Percentiles rank a stretch among this genome's conserved stretches.
phyloP scores from a whole-genome alignment of 23 tunicate species.

The Diplosoma virens region DNA sequence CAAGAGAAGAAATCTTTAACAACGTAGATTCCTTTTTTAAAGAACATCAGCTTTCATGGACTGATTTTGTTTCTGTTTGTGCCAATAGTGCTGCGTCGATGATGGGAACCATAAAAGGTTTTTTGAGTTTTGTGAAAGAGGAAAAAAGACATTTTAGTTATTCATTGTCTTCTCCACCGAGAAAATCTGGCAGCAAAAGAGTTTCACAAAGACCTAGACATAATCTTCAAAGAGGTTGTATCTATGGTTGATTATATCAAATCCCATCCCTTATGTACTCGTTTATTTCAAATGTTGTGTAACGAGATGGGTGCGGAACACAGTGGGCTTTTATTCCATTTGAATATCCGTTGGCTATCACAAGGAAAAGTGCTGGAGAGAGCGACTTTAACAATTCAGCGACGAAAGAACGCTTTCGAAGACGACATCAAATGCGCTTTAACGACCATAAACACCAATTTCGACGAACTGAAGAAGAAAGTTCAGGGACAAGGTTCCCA shows the following conservation, averaged over 20 bases:
- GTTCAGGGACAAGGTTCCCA: conserved; percentile 5
- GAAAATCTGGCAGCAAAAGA: too few relatives aligned
- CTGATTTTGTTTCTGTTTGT: conserved; percentile 30
- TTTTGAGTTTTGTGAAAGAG: conserved; percentile 35
- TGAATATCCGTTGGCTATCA: conserved; percentile 33
- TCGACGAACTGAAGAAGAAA: neutral
- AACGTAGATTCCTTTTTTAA: conserved; percentile 24
- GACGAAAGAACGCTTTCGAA: conserved; percentile 28
- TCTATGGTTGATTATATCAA: conserved; percentile 36
- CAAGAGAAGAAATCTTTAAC: conserved; percentile 18
- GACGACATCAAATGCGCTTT: conserved; percentile 20
- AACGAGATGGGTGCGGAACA: conserved; percentile 42
- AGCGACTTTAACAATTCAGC: conserved; percentile 10
- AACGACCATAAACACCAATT: neutral
- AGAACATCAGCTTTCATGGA: conserved; percentile 20
- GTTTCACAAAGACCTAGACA: neutral
- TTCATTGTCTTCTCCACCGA: conserved; percentile 38
- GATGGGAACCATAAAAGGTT: conserved; percentile 37
- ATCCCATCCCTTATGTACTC: conserved; percentile 50
- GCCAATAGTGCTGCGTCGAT: conserved; percentile 23
- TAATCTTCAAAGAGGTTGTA: conserved; percentile 25
- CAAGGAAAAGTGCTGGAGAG: conserved; percentile 33
- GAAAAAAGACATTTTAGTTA: too few relatives aligned
- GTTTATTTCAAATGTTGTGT: conserved; percentile 34
- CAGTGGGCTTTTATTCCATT: conserved; percentile 29